A percentile compares a stretch with the other conserved stretches of the same genome.
Conservation (phyloP, 2,797 vertebrate genomes). For the Melanotaenia maccullochi region DNA sequence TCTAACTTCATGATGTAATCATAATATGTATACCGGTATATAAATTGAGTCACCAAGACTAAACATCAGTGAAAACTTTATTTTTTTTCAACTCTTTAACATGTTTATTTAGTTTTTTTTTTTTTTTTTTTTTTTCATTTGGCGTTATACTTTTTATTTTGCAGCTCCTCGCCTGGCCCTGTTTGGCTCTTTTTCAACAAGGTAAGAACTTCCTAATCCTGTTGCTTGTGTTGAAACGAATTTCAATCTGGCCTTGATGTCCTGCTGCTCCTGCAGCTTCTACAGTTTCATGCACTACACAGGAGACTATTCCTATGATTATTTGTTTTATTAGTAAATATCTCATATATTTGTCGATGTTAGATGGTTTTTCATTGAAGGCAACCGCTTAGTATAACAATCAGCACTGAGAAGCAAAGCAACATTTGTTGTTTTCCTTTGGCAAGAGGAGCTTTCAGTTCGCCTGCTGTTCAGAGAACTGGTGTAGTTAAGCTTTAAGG, state of each 20-base stretch:
- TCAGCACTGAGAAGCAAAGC: background rate
- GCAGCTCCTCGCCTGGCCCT: constrained; percentile 79
- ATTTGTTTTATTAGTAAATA: background rate
- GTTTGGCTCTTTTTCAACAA: constrained; percentile 75
- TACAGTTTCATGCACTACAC: background rate
- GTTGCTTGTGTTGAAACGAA: background rate
- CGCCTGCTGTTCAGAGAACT: constrained; percentile 23
- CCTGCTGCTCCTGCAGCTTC: background rate
- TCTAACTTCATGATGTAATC: no score
- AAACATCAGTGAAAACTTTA: no score
- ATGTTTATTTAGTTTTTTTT: background rate
- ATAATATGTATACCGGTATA: no score
- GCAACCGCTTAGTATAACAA: background rate
- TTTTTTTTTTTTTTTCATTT: background rate
- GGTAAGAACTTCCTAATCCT: constrained; percentile 70
- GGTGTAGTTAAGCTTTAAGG: constrained; percentile 38
- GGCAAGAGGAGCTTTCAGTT: constrained; percentile 24
- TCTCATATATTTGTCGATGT: background rate
- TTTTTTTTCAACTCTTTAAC: no score
- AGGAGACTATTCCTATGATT: background rate
- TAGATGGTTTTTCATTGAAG: background rate
- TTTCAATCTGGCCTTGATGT: background rate
- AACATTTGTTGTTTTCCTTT: constrained; percentile 22
- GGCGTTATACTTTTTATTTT: constrained; percentile 42
- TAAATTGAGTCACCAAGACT: no score